Evolutionary conservation across 2,888 invertebrate genomes (phyloP).

Genomic region (Pachycephus smyrnensis): DNA sequence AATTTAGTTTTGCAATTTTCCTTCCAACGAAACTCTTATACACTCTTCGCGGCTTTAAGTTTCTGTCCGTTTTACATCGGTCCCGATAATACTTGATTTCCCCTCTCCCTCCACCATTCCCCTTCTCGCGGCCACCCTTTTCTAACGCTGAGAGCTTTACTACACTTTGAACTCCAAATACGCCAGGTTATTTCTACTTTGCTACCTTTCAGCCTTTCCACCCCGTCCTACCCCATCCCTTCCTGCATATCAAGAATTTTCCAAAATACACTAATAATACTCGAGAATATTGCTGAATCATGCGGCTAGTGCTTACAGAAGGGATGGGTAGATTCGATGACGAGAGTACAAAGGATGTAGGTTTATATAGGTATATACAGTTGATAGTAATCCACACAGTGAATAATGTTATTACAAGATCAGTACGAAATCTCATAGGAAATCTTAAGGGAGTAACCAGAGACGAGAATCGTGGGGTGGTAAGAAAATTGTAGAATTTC

Average conservation of each 20-base stretch:
- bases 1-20: conserved; percentile 60
- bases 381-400: background rate
- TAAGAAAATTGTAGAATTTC: background rate
- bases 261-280: background rate
- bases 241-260: background rate
- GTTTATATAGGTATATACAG: background rate
- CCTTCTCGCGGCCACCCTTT: background rate
- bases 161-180: background rate
- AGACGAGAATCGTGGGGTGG: background rate
- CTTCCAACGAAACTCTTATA: conserved; percentile 41
- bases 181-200: background rate
- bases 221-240: background rate
- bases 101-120: background rate
- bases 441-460: background rate
- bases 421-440: background rate
- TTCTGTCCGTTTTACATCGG: background rate
- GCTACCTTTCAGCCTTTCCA: background rate
- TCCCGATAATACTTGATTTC: background rate
- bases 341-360: background rate
- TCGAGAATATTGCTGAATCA: background rate
- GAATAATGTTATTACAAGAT: background rate
- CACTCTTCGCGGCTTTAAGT: conserved; percentile 19
- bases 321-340: background rate
- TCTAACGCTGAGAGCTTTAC: background rate
- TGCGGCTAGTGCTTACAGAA: background rate